phyloP scores from a whole-genome alignment of 2,113 vertebrate genomes.

The Trogon surrucura region DNA sequence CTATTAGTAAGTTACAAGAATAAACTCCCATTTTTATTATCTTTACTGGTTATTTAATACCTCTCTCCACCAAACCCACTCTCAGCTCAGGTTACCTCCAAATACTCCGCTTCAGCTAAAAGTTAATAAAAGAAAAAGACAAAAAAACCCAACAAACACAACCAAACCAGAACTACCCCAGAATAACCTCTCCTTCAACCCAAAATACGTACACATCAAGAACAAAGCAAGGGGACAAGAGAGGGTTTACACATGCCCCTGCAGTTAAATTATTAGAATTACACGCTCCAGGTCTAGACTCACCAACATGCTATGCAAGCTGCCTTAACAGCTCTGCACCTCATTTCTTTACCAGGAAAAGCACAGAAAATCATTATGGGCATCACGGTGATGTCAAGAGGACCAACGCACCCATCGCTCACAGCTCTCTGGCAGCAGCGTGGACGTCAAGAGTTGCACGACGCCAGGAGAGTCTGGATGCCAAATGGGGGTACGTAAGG shows the following conservation, averaged over 20 bases:
- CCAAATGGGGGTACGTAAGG: not conserved
- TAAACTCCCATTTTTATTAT: not conserved
- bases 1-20: not conserved
- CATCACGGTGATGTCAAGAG: not conserved
- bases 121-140: not conserved
- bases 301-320: not conserved
- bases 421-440: rapidly evolving
- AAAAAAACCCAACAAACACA: not conserved
- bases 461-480: not conserved
- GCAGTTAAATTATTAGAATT: not conserved
- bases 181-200: not conserved
- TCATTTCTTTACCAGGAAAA: not conserved
- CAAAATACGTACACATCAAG: not conserved
- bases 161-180: not conserved
- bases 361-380: not conserved
- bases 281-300: not conserved
- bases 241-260: not conserved
- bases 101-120: not conserved
- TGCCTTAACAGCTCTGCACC: not conserved
- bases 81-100: not conserved
- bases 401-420: not conserved
- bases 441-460: rapidly evolving
- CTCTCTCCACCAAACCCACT: not conserved
- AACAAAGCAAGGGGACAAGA: not conserved
- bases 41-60: not conserved